phyloP scores from a whole-genome alignment of 2,797 vertebrate species.

The Stomatorhinus walkeri region DNA sequence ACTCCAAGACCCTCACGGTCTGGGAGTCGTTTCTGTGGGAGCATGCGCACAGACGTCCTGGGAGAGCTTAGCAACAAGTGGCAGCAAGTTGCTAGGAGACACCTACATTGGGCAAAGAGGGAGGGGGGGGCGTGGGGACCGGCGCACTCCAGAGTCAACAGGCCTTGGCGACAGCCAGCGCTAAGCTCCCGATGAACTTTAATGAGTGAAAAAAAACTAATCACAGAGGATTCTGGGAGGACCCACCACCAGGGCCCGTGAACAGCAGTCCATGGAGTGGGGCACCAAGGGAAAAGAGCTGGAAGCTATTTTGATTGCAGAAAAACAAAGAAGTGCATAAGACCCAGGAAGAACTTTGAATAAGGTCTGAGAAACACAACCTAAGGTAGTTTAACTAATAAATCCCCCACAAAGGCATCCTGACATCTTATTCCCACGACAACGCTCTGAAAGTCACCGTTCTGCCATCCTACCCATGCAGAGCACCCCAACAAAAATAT shows the following conservation, averaged over 20 bases:
- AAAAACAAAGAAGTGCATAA: background rate
- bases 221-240: background rate
- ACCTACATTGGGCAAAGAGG: slow-evolving; percentile 16
- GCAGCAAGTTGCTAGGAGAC: slow-evolving; percentile 38
- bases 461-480: background rate
- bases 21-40: background rate
- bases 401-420: background rate
- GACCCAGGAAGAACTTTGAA: background rate
- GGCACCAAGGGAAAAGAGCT: background rate
- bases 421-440: background rate
- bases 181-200: slow-evolving; percentile 14
- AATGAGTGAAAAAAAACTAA: background rate
- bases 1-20: background rate
- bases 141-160: slow-evolving; percentile 20
- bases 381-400: background rate
- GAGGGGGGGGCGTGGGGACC: background rate
- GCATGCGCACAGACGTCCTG: background rate
- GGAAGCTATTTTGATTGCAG: background rate
- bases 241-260: background rate
- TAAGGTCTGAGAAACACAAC: background rate
- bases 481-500: background rate
- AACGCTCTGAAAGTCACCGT: background rate
- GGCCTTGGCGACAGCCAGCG: background rate
- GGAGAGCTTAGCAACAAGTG: slow-evolving; percentile 34
- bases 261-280: background rate